Evolutionary conservation across 2,888 invertebrate genomes (phyloP).

Genomic region (Trissoscelio sp.): DNA sequence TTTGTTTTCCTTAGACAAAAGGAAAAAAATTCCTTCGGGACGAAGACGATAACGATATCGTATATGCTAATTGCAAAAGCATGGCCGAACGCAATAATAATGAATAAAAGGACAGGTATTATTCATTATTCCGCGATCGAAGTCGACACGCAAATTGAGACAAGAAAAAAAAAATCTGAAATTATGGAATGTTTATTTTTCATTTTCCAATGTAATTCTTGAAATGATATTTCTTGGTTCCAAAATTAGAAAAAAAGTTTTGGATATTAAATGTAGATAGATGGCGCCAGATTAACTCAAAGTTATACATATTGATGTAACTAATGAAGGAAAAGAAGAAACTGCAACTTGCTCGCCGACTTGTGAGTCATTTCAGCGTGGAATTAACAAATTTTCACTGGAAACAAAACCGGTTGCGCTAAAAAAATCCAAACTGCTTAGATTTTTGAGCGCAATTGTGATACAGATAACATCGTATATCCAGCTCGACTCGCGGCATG

Average conservation of each 20-base stretch:
- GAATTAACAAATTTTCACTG: slow-evolving; percentile 44
- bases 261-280: slow-evolving; percentile 2
- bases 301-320: slow-evolving; percentile 13
- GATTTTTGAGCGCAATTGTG: slow-evolving; percentile 54
- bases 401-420: slow-evolving; percentile 31
- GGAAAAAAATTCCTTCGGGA: slow-evolving; percentile 22
- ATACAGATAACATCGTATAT: slow-evolving; percentile 52
- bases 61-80: slow-evolving; percentile 31
- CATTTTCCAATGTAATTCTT: too few species aligned
- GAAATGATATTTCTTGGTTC: too few species aligned
- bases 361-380: slow-evolving; percentile 27
- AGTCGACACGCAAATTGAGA: not conserved
- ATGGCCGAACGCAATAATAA: slow-evolving; percentile 18
- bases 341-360: slow-evolving; percentile 26
- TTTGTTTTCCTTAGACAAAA: slow-evolving; percentile 34
- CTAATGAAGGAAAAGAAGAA: slow-evolving; percentile 39
- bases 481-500: slow-evolving; percentile 21
- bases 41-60: slow-evolving; percentile 41
- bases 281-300: slow-evolving; percentile 9
- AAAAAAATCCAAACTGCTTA: slow-evolving; percentile 34
- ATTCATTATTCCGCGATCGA: slow-evolving; percentile 69
- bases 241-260: too few species aligned
- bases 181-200: too few species aligned
- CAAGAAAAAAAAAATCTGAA: not conserved
- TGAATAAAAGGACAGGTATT: slow-evolving; percentile 47